Percentiles rank a stretch among this genome's conserved stretches.
Evolutionary conservation across 2,888 invertebrate species (phyloP).

Genomic region (Papilio demoleus): DNA sequence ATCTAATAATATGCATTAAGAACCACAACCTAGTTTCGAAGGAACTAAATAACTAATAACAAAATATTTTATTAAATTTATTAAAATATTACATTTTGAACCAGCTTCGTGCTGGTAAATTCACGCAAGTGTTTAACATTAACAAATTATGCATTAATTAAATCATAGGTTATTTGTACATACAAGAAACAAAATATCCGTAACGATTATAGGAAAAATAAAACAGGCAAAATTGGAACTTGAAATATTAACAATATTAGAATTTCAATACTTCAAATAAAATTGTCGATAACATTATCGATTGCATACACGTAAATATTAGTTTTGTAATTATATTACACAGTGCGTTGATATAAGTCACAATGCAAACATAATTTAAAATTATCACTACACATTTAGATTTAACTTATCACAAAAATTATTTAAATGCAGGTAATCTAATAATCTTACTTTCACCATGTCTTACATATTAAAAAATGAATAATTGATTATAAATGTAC

Average conservation of each 20-base stretch:
- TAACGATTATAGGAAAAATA: not conserved
- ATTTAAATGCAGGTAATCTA: not conserved
- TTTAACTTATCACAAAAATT: conserved; percentile 8
- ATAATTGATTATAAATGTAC: not conserved
- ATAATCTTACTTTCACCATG: not conserved
- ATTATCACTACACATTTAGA: not conserved
- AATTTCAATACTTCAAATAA: conserved; percentile 6
- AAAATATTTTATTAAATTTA: conserved; percentile 28
- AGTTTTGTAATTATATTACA: conserved; percentile 21
- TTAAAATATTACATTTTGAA: conserved; percentile 33
- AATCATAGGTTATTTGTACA: not conserved
- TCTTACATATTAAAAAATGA: not conserved
- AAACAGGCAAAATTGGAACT: not conserved
- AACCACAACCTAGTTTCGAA: not conserved
- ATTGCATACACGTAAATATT: not conserved
- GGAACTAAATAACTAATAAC: not conserved
- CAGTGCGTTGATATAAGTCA: not conserved
- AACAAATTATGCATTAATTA: conserved; percentile 13
- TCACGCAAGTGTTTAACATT: conserved; percentile 29
- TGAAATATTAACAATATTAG: conserved; percentile 1
- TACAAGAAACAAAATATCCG: not conserved
- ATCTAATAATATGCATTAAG: too few relatives aligned
- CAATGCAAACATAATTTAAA: conserved; percentile 13
- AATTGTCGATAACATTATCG: not conserved
- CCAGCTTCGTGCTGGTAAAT: not conserved